A percentile compares a stretch with the other conserved stretches of the same genome.
Evolutionary conservation across 2,797 vertebrate species (phyloP).

Genomic region (Falco peregrinus): DNA sequence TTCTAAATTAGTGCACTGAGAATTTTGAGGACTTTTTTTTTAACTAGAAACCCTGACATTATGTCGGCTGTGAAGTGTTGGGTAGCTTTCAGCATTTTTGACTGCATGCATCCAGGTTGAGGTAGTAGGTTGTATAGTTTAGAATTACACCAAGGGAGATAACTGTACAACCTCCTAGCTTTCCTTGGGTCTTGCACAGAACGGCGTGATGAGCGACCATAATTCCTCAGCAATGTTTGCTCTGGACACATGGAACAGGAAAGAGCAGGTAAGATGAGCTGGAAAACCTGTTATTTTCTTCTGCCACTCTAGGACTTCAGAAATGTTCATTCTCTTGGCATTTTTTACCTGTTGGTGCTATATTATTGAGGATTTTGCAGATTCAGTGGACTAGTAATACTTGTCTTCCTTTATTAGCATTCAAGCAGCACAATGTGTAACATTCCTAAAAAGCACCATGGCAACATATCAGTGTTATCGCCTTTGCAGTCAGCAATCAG

Average conservation of each 20-base stretch:
- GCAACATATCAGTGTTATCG: neutral
- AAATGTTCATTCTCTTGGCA: neutral
- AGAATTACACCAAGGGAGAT: slow-evolving; percentile 98
- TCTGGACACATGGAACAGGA: slow-evolving; percentile 50
- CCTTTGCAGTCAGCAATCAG: neutral
- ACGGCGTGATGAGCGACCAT: slow-evolving; percentile 64
- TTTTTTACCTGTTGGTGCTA: neutral
- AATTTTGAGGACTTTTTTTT: neutral
- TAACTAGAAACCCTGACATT: slow-evolving; percentile 28
- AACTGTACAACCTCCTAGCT: slow-evolving; percentile 99
- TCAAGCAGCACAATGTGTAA: neutral
- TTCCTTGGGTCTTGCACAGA: slow-evolving; percentile 92
- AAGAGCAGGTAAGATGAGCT: slow-evolving; percentile 75
- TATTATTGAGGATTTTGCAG: neutral
- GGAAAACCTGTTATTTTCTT: neutral
- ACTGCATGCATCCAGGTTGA: slow-evolving; percentile 91
- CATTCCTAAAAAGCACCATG: slow-evolving; percentile 47
- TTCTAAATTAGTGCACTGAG: neutral
- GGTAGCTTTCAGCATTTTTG: slow-evolving; percentile 67
- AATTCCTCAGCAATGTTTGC: slow-evolving; percentile 63
- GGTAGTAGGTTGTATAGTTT: slow-evolving; percentile 99
- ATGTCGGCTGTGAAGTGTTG: slow-evolving; percentile 53
- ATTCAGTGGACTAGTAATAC: neutral
- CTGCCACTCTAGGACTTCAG: neutral
- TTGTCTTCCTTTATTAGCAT: slow-evolving; percentile 23